These are phyloP conservation scores for Hepsetus odoe DNA, from an alignment of 2,113 vertebrate species.

Conservation along the genomic window DNA sequence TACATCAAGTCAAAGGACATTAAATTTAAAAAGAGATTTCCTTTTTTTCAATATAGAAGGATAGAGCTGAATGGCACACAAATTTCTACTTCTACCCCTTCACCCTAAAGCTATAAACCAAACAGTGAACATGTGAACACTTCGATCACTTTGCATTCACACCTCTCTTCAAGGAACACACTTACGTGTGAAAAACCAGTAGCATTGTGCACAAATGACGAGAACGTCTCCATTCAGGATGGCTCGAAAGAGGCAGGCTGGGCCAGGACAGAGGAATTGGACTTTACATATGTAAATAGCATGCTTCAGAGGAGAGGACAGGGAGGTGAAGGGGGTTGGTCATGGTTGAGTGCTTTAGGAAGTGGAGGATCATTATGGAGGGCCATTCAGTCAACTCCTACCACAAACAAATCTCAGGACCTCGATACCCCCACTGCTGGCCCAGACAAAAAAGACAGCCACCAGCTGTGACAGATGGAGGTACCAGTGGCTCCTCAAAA, in stretches of 20 bases:
- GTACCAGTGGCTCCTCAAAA: slow-evolving; percentile 11
- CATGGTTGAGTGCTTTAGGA: slow-evolving; percentile 81
- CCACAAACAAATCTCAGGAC: slow-evolving; percentile 74
- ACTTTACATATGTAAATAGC: slow-evolving; percentile 78
- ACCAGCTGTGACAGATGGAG: slow-evolving; percentile 62
- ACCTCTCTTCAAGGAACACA: slow-evolving; percentile 45
- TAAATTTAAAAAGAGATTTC: neutral
- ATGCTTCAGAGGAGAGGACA: slow-evolving; percentile 54
- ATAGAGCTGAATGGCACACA: neutral
- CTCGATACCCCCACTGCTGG: slow-evolving; percentile 41
- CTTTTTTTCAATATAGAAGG: too few relatives aligned
- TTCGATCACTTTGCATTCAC: slow-evolving; percentile 38
- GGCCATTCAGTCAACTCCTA: slow-evolving; percentile 69
- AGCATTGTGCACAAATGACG: slow-evolving; percentile 48
- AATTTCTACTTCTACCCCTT: neutral
- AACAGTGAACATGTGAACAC: neutral
- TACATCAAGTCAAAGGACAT: neutral
- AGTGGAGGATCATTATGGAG: slow-evolving; percentile 75
- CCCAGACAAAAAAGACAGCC: slow-evolving; percentile 60
- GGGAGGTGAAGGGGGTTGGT: slow-evolving; percentile 77
- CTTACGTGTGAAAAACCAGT: slow-evolving; percentile 53
- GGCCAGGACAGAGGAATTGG: slow-evolving; percentile 31
- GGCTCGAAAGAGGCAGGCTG: slow-evolving; percentile 25
- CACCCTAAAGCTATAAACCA: neutral
- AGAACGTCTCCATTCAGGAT: slow-evolving; percentile 38